Evolutionary conservation across 2,888 invertebrate species (phyloP), one percentile per base, ranked within the genome.

Genomic region (Catocala nupta): DNA sequence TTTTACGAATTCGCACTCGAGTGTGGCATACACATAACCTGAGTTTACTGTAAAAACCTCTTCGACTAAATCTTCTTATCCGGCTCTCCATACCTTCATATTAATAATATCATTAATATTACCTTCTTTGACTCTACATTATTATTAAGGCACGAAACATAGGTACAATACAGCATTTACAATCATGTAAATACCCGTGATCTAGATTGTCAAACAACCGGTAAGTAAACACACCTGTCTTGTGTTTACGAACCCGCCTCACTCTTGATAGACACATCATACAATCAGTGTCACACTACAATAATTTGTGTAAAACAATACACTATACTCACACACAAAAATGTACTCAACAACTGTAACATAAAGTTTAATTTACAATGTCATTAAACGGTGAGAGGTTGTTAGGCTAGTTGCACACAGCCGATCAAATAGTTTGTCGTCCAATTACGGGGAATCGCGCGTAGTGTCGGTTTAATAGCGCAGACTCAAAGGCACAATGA

Each of bases 381-480:
- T 66, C 53, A 53, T 49, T 25, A 33, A 39, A 0, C 47, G 8
- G 36, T 51, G 51, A 51, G 42, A 44, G 7, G 10, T 36, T 33
- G 47, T 36, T 59, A 63, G 65, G 54, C 63, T 68, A 67, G 60
- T 72, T 55, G 48, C 54, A 60, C 44, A 65, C 68, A 68, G 69
- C 73, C 78, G 81, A 78, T 84, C 81, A 84, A 83, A 81, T 80
- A 80, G 84, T 84, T 84, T 80, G 82, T 76, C 75, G 70, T 77
- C 82, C 83, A 83, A 84, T 84, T 82, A 83, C 71, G 65, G 48
- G 49, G 69, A 65, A 68, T 67, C 73, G 66, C 72, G 75, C 71
- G 70, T 75, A 73, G 77, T 77, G 73, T 70, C 72, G 73, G 68
- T 72, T 71, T 78, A 78, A 80, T 78, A 67, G 73, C 61, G 73